Percentiles rank a stretch among this genome's conserved stretches.
phyloP scores from a whole-genome alignment of 2,888 invertebrate species.

The Anthrax anthrax region DNA sequence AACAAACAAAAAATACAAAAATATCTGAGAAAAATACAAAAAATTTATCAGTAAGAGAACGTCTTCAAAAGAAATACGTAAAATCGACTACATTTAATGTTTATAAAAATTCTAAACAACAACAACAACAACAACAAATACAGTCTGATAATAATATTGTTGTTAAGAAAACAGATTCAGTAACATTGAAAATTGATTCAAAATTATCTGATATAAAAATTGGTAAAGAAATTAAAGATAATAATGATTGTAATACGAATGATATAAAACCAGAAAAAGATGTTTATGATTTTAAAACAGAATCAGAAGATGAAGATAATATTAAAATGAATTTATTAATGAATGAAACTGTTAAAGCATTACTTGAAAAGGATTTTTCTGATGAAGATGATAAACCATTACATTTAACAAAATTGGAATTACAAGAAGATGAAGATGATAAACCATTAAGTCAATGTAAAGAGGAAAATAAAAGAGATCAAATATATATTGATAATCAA shows the following conservation, averaged over 20 bases:
- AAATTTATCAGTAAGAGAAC: conserved; percentile 3
- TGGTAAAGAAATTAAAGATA: conserved; percentile 5
- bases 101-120: conserved; percentile 12
- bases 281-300: conserved; percentile 32
- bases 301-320: conserved; percentile 32
- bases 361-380: conserved; percentile 20
- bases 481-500: not conserved
- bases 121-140: not conserved
- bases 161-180: conserved; percentile 9
- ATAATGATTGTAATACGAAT: too few relatives aligned
- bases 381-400: conserved; percentile 29
- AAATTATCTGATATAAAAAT: not conserved
- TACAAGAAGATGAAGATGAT: not conserved
- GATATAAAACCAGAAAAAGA: conserved; percentile 14
- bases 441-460: not conserved
- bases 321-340: conserved; percentile 31
- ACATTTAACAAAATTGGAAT: conserved; percentile 16
- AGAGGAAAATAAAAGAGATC: not conserved
- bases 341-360: conserved; percentile 9
- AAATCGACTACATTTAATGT: conserved; percentile 9
- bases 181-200: too few relatives aligned
- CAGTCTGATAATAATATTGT: too few relatives aligned
- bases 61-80: conserved; percentile 8
- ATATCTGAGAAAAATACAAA: too few relatives aligned
- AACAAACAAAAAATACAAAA: too few relatives aligned